A percentile compares a stretch with the other conserved stretches of the same genome.
phyloP scores from a whole-genome alignment of 2,888 invertebrate species.

The Eudasyphora cyanicolor region DNA sequence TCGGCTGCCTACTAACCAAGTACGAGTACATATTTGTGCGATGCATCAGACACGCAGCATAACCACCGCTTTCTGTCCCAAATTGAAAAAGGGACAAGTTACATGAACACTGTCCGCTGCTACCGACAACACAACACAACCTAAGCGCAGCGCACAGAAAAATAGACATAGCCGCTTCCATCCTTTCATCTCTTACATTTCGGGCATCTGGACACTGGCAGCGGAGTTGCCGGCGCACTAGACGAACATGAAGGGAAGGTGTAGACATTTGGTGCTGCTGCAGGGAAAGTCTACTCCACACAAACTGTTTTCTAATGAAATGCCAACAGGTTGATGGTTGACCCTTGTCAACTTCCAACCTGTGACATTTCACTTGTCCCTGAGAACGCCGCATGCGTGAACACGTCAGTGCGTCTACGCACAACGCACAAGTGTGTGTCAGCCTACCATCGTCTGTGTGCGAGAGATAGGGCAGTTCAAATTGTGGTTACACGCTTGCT shows the following conservation, averaged over 20 bases:
- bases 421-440: too few relatives aligned
- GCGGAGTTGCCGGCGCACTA: neutral
- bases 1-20: neutral
- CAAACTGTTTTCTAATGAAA: slow-evolving; percentile 46
- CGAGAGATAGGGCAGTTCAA: neutral
- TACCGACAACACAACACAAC: neutral
- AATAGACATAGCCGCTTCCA: slow-evolving; percentile 10
- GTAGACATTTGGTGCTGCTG: slow-evolving; percentile 32
- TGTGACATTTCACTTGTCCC: slow-evolving; percentile 36
- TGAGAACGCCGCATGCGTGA: neutral
- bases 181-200: slow-evolving; percentile 40
- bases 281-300: slow-evolving; percentile 24
- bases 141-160: neutral
- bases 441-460: too few relatives aligned
- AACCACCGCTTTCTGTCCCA: neutral
- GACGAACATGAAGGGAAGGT: slow-evolving; percentile 25
- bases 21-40: neutral
- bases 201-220: neutral
- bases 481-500: slow-evolving; percentile 27
- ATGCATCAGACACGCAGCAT: neutral
- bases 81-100: neutral
- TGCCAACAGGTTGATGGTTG: slow-evolving; percentile 50
- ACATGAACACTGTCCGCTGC: neutral
- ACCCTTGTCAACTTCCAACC: slow-evolving; percentile 48
- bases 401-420: neutral